Conservation (phyloP, 2,797 vertebrate species). For the Characodon lateralis region DNA sequence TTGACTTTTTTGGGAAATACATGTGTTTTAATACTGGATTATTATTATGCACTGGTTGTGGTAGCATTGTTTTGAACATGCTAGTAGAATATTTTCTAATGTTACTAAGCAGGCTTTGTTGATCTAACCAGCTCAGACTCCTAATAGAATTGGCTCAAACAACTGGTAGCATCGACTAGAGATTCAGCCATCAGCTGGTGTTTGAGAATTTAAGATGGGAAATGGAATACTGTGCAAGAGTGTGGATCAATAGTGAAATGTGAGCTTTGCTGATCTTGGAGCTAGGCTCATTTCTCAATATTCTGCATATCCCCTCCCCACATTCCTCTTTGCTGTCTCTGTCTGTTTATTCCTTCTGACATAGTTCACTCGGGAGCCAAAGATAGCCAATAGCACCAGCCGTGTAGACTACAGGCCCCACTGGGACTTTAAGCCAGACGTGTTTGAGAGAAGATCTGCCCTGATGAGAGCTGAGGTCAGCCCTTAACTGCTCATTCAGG, state of each 20-base stretch:
- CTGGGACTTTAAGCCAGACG: conserved; percentile 70
- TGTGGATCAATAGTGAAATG: conserved; percentile 65
- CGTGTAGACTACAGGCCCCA: conserved; percentile 73
- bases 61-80: conserved; percentile 41
- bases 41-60: conserved; percentile 32
- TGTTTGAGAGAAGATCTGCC: conserved; percentile 64
- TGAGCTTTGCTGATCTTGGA: conserved; percentile 72
- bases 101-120: conserved; percentile 68
- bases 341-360: conserved; percentile 63
- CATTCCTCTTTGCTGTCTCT: conserved; percentile 18
- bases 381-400: conserved; percentile 69
- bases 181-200: conserved; percentile 49
- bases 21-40: conserved; percentile 26
- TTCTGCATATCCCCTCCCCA: conserved; percentile 9
- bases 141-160: conserved; percentile 49
- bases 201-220: conserved; percentile 62
- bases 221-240: conserved; percentile 68
- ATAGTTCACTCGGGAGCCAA: conserved; percentile 74
- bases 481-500: conserved; percentile 58
- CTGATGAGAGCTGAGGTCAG: conserved; percentile 80
- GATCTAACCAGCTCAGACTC: conserved; percentile 66
- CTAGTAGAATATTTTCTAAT: conserved; percentile 71
- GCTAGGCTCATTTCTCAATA: conserved; percentile 48
- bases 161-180: conserved; percentile 73
- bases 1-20: conserved; percentile 22